A percentile compares a stretch with the other conserved stretches of the same genome.
phyloP scores from a whole-genome alignment of 2,113 vertebrate genomes.

The Pyrgilauda ruficollis region DNA sequence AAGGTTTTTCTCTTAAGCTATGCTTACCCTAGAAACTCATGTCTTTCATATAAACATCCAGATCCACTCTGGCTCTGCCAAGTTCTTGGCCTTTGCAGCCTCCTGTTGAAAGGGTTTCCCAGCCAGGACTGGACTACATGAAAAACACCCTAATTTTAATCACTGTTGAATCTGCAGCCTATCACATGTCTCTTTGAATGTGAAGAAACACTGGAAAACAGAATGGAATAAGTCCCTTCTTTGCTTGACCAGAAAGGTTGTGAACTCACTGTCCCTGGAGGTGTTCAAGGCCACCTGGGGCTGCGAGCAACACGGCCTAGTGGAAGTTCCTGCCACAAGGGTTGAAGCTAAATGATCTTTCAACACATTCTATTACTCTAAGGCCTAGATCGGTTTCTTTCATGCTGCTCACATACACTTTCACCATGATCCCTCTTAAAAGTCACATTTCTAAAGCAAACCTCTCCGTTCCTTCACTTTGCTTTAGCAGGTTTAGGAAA shows the following conservation, averaged over 20 bases:
- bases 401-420: background rate
- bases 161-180: background rate
- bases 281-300: background rate
- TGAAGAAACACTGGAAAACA: background rate
- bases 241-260: background rate
- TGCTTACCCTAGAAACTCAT: background rate
- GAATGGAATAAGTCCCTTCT: background rate
- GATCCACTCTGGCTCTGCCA: background rate
- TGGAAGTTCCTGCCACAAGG: background rate
- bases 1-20: background rate
- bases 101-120: background rate
- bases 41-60: background rate
- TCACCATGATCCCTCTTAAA: background rate
- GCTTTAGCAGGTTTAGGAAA: background rate
- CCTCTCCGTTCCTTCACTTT: background rate
- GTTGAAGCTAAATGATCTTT: background rate
- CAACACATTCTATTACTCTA: background rate
- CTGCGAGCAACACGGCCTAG: background rate
- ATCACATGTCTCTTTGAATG: background rate
- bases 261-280: background rate
- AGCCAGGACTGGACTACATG: background rate
- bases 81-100: background rate
- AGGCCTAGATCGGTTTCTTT: background rate
- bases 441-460: background rate
- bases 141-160: background rate